Percentiles rank a stretch among this genome's conserved stretches.
phyloP scores from a whole-genome alignment of 2,113 vertebrate genomes.

The Elachura formosa region DNA sequence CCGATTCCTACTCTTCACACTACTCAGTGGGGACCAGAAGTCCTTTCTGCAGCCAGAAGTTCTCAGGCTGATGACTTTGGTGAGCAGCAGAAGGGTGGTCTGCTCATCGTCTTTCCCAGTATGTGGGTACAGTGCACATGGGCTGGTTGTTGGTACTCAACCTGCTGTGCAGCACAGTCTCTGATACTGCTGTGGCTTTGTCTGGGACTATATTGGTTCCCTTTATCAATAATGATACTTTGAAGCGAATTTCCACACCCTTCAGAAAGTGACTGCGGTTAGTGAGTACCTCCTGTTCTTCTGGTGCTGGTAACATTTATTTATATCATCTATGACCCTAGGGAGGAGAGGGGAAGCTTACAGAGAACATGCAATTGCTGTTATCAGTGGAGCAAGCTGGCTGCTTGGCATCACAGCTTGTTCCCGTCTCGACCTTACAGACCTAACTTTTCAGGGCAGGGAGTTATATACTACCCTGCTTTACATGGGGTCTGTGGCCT shows the following conservation, averaged over 20 bases:
- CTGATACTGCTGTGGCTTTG: background rate
- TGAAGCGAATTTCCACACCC: background rate
- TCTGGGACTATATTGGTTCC: background rate
- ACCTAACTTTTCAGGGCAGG: background rate
- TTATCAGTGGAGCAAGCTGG: background rate
- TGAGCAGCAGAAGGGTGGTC: constrained; percentile 62
- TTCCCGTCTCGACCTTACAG: accelerated
- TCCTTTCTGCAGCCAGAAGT: constrained; percentile 80
- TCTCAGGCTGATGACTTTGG: constrained; percentile 82
- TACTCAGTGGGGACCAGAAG: constrained; percentile 74
- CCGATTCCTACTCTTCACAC: constrained; percentile 81
- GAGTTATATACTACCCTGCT: background rate
- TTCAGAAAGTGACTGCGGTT: background rate
- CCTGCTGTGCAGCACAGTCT: background rate
- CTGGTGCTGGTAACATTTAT: background rate
- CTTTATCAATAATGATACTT: background rate
- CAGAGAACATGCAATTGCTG: background rate
- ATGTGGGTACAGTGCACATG: background rate
- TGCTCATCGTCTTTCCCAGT: background rate
- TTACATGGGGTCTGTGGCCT: background rate
- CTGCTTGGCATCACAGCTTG: background rate
- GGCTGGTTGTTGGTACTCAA: background rate
- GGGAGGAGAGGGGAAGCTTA: background rate
- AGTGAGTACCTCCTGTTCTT: background rate
- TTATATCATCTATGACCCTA: background rate